phyloP scores from a whole-genome alignment of 2,888 invertebrate species.

The Tetropium fuscum region DNA sequence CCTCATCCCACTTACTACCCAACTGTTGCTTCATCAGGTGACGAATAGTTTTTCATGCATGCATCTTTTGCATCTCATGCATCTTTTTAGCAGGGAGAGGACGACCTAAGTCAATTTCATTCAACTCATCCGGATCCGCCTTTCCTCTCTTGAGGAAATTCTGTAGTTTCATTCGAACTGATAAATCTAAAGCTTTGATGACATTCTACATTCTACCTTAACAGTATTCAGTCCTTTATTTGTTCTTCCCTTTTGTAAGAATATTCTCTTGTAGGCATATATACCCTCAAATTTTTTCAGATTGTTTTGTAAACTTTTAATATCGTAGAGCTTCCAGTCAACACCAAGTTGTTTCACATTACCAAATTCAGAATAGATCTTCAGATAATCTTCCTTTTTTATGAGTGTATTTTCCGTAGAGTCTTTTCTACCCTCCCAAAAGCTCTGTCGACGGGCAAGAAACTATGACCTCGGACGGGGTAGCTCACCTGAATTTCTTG shows the following conservation, averaged over 20 bases:
- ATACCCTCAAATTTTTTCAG: background rate
- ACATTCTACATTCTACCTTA: background rate
- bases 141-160: background rate
- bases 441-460: slow-evolving; percentile 22
- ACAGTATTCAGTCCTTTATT: background rate
- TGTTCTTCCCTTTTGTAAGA: background rate
- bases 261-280: background rate
- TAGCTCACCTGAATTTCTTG: background rate
- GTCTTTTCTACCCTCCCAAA: slow-evolving; percentile 25
- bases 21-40: background rate
- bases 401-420: slow-evolving; percentile 11
- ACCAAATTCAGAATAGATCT: slow-evolving; percentile 8
- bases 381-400: slow-evolving; percentile 13
- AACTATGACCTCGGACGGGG: slow-evolving; percentile 21
- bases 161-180: background rate
- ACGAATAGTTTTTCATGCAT: background rate
- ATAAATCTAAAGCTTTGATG: background rate
- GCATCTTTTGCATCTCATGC: too few species aligned
- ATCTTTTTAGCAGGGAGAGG: background rate
- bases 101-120: background rate
- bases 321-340: slow-evolving; percentile 17
- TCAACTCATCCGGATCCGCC: background rate
- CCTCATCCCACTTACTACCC: background rate
- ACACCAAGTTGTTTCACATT: slow-evolving; percentile 8
- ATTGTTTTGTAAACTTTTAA: slow-evolving; percentile 8